phyloP scores from a whole-genome alignment of 2,888 invertebrate genomes.

The Calameuta pallipes region DNA sequence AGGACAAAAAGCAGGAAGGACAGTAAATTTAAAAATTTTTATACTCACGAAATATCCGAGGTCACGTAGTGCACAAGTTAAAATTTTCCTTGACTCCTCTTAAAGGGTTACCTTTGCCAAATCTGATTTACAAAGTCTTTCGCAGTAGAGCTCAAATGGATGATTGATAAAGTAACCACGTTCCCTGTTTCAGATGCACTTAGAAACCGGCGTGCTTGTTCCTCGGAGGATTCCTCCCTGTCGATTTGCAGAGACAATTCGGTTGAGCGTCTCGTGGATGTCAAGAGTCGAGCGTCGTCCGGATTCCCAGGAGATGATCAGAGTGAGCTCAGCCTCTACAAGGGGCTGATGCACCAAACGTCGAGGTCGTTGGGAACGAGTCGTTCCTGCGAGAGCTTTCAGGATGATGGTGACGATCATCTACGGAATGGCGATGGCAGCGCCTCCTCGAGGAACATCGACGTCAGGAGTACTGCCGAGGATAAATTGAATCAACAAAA shows the following conservation, averaged over 20 bases:
- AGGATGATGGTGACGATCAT: too few species aligned
- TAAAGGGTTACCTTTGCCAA: too few species aligned
- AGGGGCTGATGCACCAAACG: slow-evolving; percentile 32
- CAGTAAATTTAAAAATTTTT: too few species aligned
- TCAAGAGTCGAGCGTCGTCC: slow-evolving; percentile 32
- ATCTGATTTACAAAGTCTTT: too few species aligned
- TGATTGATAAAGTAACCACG: too few species aligned
- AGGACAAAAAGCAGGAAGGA: too few species aligned
- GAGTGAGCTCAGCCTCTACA: slow-evolving; percentile 51
- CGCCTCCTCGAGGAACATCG: neutral
- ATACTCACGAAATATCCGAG: too few species aligned
- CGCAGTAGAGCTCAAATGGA: too few species aligned
- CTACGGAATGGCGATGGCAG: too few species aligned
- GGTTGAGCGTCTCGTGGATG: slow-evolving; percentile 37
- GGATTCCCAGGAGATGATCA: slow-evolving; percentile 48
- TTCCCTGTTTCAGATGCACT: slow-evolving; percentile 32
- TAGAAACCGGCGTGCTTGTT: slow-evolving; percentile 30
- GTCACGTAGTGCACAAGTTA: too few species aligned
- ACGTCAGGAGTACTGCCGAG: slow-evolving; percentile 20
- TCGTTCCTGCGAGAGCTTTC: neutral
- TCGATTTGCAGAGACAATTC: slow-evolving; percentile 54
- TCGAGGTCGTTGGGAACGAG: slow-evolving; percentile 21
- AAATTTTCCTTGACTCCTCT: too few species aligned
- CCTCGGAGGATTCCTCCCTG: slow-evolving; percentile 47
- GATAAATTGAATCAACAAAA: slow-evolving; percentile 25